A percentile compares a stretch with the other conserved stretches of the same genome.
Conservation (phyloP, 2,113 vertebrate species). For the Bufo bufo region DNA sequence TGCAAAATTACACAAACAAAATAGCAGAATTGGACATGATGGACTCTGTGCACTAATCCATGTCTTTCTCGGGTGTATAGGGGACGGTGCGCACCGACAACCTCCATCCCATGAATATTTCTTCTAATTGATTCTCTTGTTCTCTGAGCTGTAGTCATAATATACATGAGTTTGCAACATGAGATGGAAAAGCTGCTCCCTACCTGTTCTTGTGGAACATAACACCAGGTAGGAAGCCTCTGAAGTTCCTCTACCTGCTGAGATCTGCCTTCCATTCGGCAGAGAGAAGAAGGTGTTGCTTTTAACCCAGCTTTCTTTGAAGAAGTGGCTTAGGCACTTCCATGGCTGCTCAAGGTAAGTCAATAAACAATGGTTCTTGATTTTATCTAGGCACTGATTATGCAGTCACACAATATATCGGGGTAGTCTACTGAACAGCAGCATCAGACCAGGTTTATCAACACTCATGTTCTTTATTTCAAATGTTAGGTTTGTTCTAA, state of each 20-base stretch:
- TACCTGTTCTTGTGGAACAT: slow-evolving; percentile 63
- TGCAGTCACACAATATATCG: background rate
- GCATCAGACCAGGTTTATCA: background rate
- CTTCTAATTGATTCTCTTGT: slow-evolving; percentile 61
- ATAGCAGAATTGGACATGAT: background rate
- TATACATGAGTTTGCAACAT: slow-evolving; percentile 62
- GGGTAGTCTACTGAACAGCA: background rate
- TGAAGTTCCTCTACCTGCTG: slow-evolving; percentile 69
- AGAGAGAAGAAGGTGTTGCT: slow-evolving; percentile 69
- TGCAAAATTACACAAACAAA: slow-evolving; percentile 5
- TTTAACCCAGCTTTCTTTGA: slow-evolving; percentile 74
- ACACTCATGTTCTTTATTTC: background rate
- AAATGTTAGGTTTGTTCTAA: background rate
- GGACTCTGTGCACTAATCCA: background rate
- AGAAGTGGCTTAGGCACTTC: slow-evolving; percentile 71
- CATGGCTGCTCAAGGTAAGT: slow-evolving; percentile 81
- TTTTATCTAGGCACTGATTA: slow-evolving; percentile 5
- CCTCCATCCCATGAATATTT: slow-evolving; percentile 40
- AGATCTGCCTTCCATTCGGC: slow-evolving; percentile 63
- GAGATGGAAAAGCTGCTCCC: slow-evolving; percentile 56
- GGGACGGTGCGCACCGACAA: background rate
- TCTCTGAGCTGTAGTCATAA: slow-evolving; percentile 64
- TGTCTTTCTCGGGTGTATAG: background rate
- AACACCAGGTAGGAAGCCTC: slow-evolving; percentile 63
- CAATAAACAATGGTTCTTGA: slow-evolving; percentile 55